These are phyloP conservation scores for Choreutis nemorana DNA, from an alignment of 2,888 invertebrate species.

Conservation along the genomic window DNA sequence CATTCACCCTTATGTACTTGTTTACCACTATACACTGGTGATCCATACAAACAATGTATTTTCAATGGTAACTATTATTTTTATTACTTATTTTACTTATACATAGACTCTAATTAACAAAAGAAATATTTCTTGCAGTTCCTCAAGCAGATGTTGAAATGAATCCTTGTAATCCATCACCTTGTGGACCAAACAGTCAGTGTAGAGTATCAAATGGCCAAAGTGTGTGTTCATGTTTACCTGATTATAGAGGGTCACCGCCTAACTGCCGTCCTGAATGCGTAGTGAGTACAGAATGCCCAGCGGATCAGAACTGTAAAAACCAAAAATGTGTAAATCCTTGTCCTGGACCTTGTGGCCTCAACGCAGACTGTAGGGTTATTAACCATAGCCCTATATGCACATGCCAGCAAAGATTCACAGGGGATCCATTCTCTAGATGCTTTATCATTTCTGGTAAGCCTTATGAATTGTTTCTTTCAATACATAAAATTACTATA, in stretches of 20 bases:
- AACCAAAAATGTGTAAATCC: slow-evolving; percentile 76
- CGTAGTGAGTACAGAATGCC: slow-evolving; percentile 74
- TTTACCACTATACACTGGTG: slow-evolving; percentile 71
- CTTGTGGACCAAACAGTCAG: slow-evolving; percentile 71
- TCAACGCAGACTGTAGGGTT: slow-evolving; percentile 74
- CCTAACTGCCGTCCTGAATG: slow-evolving; percentile 79
- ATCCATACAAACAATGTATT: slow-evolving; percentile 73
- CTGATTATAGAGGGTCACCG: slow-evolving; percentile 72
- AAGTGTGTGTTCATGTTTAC: slow-evolving; percentile 76
- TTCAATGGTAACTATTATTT: slow-evolving; percentile 28
- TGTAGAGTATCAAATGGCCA: slow-evolving; percentile 65
- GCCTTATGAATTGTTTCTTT: slow-evolving; percentile 4
- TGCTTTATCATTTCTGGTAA: slow-evolving; percentile 64
- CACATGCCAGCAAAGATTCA: slow-evolving; percentile 67
- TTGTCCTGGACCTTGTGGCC: slow-evolving; percentile 76
- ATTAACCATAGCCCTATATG: slow-evolving; percentile 78
- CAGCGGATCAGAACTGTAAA: slow-evolving; percentile 69
- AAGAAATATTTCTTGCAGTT: too few species aligned
- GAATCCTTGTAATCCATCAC: slow-evolving; percentile 67
- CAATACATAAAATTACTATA: neutral
- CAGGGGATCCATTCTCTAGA: slow-evolving; percentile 72
- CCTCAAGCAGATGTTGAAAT: slow-evolving; percentile 40
- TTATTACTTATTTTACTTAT: slow-evolving; percentile 1
- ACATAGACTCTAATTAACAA: neutral
- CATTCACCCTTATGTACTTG: slow-evolving; percentile 77